phyloP scores from a whole-genome alignment of 2,113 vertebrate species.

The Protobothrops mucrosquamatus region DNA sequence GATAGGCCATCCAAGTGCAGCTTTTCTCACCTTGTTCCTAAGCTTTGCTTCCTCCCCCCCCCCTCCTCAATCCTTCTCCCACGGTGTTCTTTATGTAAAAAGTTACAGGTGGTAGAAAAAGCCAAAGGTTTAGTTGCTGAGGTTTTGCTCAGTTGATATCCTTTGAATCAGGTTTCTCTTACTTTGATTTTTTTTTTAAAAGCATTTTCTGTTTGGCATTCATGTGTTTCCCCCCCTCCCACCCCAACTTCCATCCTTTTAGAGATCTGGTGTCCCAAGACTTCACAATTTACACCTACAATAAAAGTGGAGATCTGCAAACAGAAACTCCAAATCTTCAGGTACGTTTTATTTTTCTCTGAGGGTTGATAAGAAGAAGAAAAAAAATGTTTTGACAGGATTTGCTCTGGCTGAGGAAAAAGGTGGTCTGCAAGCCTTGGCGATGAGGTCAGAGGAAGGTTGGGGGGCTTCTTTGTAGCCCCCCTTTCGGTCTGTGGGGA shows the following conservation, averaged over 20 bases:
- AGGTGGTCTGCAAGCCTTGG: not conserved
- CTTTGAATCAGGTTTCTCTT: not conserved
- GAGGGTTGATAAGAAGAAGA: not conserved
- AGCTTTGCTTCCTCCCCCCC: not conserved
- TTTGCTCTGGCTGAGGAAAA: not conserved
- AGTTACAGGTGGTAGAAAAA: not conserved
- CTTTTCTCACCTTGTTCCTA: not conserved
- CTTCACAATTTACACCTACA: slow-evolving; percentile 87
- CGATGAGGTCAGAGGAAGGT: not conserved
- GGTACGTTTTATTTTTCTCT: slow-evolving; percentile 68
- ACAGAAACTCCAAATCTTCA: slow-evolving; percentile 71
- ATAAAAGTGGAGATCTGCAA: slow-evolving; percentile 73
- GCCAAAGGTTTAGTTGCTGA: not conserved
- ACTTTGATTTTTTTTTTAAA: not conserved
- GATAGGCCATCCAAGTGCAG: not conserved
- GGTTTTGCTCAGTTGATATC: not conserved
- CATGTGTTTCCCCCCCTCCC: slow-evolving; percentile 3
- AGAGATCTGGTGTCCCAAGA: slow-evolving; percentile 82
- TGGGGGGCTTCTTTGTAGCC: not conserved
- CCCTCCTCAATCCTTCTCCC: not conserved
- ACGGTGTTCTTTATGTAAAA: no score
- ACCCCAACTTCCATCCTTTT: not conserved
- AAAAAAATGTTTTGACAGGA: not conserved
- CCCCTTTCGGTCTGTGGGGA: not conserved
- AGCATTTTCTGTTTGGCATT: not conserved